phyloP scores from a whole-genome alignment of 2,113 vertebrate species.

The Numenius arquata region DNA sequence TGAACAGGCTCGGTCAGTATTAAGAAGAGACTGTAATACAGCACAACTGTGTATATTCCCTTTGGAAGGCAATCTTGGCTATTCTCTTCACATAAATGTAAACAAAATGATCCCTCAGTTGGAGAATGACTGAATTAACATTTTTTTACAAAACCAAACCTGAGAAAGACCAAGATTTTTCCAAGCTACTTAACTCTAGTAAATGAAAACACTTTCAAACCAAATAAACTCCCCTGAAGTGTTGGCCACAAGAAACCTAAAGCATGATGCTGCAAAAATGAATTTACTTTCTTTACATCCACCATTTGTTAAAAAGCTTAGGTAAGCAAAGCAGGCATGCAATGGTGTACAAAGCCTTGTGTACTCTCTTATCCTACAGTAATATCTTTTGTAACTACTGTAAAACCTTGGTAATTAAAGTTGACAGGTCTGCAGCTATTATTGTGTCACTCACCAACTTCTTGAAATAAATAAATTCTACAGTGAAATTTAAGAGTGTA shows the following conservation, averaged over 20 bases:
- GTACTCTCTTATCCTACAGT: background rate
- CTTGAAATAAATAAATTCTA: background rate
- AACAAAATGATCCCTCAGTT: background rate
- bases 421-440: background rate
- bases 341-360: background rate
- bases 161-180: background rate
- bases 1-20: background rate
- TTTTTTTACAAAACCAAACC: background rate
- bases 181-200: background rate
- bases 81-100: background rate
- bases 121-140: background rate
- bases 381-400: background rate
- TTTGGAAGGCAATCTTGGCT: background rate
- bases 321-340: background rate
- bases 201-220: background rate
- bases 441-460: background rate
- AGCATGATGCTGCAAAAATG: background rate
- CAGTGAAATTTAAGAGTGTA: background rate
- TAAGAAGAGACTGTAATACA: background rate
- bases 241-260: background rate
- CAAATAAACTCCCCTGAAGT: background rate
- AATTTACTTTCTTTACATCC: background rate
- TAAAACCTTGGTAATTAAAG: background rate
- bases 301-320: background rate
- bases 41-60: background rate